Evolutionary conservation across 2,888 invertebrate species (phyloP).

Genomic region (Cryptocephalus moraei): DNA sequence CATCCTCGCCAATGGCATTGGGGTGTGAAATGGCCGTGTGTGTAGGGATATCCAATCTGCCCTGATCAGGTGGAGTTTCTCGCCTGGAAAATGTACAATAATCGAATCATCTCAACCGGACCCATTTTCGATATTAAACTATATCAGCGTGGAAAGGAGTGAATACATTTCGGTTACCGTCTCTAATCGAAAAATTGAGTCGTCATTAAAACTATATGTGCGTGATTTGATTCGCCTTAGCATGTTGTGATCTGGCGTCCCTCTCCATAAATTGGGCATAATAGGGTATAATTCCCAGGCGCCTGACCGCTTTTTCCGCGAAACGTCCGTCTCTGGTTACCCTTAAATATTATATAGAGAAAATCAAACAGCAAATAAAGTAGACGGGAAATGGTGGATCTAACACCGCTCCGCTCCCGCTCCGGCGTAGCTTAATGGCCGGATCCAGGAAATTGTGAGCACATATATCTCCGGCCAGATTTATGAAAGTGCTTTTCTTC

Average conservation of each 20-base stretch:
- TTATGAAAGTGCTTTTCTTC: conserved; percentile 71
- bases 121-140: no score
- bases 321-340: background rate
- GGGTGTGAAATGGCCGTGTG: conserved; percentile 22
- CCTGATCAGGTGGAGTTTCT: conserved; percentile 16
- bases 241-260: no score
- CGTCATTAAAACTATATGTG: no score
- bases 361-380: conserved; percentile 38
- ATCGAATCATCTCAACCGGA: conserved; percentile 13
- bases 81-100: conserved; percentile 17
- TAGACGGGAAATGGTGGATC: conserved; percentile 35
- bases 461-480: conserved; percentile 83
- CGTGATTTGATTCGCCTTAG: no score
- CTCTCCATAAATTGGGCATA: no score
- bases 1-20: conserved; percentile 23
- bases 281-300: background rate
- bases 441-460: conserved; percentile 85
- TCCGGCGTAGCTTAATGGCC: conserved; percentile 58
- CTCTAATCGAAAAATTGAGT: no score
- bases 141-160: no score
- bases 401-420: conserved; percentile 31
- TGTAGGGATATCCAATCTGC: conserved; percentile 10
- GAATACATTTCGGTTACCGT: no score
- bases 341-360: conserved; percentile 18
- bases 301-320: background rate